Evolutionary conservation across 2,113 vertebrate species (phyloP).

Genomic region (Daubentonia madagascariensis): DNA sequence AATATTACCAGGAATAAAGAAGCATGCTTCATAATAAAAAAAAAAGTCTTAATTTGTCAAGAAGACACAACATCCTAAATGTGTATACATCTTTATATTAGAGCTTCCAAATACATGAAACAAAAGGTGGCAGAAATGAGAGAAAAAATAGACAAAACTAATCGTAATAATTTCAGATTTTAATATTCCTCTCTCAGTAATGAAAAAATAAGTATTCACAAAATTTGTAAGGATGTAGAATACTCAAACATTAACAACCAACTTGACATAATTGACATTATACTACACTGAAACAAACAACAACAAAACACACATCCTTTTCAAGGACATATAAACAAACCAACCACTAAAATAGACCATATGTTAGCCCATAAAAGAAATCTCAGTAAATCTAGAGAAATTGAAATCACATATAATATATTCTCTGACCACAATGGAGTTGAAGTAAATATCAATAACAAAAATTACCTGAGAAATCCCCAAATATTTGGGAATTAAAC

Average conservation of each 20-base stretch:
- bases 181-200: not conserved
- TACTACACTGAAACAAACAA: not conserved
- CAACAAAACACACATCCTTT: not conserved
- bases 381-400: not conserved
- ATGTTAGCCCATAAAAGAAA: not conserved
- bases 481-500: not conserved
- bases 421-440: not conserved
- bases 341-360: not conserved
- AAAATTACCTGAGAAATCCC: not conserved
- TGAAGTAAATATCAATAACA: not conserved
- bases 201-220: not conserved
- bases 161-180: not conserved
- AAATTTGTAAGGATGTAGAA: not conserved
- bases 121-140: not conserved
- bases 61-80: not conserved
- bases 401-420: not conserved
- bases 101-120: not conserved
- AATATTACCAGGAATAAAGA: not conserved
- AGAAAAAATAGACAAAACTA: not conserved
- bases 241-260: not conserved
- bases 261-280: not conserved
- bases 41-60: not conserved
- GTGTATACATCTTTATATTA: not conserved
- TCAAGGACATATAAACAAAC: not conserved
- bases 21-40: not conserved